Evolutionary conservation across 2,113 vertebrate genomes (phyloP).

Genomic region (Protomyctophum bolini): DNA sequence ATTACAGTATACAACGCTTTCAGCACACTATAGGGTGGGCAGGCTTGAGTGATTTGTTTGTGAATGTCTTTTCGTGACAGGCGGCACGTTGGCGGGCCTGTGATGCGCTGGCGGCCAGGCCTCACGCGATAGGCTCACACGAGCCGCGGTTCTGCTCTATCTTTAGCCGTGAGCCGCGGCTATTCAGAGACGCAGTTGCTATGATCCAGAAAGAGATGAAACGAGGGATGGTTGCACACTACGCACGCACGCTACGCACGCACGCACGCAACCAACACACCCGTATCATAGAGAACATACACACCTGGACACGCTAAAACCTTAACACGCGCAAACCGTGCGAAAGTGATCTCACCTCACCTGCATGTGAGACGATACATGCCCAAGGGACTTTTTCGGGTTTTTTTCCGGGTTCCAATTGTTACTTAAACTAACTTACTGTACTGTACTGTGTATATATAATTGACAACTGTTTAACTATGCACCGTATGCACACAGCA

Average conservation of each 20-base stretch:
- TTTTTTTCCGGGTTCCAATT: too few species aligned
- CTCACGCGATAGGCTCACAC: conserved; percentile 34
- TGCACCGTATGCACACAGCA: neutral
- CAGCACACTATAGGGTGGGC: neutral
- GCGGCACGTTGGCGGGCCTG: conserved; percentile 1
- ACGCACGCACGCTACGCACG: neutral
- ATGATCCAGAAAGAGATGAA: conserved; percentile 5
- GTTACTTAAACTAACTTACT: too few species aligned
- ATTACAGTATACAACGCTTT: neutral
- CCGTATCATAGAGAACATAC: too few species aligned
- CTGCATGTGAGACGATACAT: too few species aligned
- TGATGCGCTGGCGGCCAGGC: conserved; percentile 47
- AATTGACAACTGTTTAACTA: neutral
- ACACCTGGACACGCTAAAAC: too few species aligned
- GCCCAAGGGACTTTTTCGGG: too few species aligned
- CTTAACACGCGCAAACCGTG: too few species aligned
- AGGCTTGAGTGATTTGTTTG: conserved; percentile 35
- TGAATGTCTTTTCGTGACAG: neutral
- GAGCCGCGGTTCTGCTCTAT: conserved; percentile 26
- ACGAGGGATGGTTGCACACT: neutral
- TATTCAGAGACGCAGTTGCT: conserved; percentile 25
- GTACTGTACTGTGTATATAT: too few species aligned
- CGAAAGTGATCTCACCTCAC: too few species aligned
- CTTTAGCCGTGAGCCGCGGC: conserved; percentile 31
- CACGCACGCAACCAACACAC: neutral